Conservation (phyloP, 2,888 invertebrate species). For the Thalpophila matura region DNA sequence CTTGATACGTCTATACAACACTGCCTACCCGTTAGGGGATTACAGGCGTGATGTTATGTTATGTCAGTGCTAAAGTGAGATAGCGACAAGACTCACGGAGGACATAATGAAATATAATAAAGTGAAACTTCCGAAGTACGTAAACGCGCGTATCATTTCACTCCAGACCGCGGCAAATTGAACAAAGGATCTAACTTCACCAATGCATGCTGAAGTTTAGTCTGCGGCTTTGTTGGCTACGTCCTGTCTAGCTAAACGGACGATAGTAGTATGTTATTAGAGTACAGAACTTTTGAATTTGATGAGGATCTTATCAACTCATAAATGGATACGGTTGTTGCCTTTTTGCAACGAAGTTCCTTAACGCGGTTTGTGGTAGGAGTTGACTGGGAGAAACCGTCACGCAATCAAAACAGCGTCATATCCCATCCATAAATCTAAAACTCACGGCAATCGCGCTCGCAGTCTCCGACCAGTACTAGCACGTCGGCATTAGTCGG, state of each 20-base stretch:
- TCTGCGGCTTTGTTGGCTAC: constrained; percentile 28
- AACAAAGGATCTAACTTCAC: constrained; percentile 56
- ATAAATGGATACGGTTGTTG: no score
- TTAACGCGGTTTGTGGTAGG: no score
- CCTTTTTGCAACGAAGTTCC: no score
- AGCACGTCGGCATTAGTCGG: no score
- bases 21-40: no score
- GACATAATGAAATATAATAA: constrained; percentile 35
- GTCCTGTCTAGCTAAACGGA: constrained; percentile 32
- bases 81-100: constrained; percentile 1
- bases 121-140: constrained; percentile 35
- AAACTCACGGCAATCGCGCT: no score
- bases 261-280: constrained; percentile 27
- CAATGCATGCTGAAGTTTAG: constrained; percentile 43
- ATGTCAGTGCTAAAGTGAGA: constrained; percentile 1
- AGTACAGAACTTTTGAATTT: constrained; percentile 36
- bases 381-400: no score
- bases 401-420: no score
- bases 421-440: no score
- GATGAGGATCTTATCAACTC: constrained; percentile 37
- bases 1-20: no score
- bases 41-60: no score
- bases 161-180: constrained; percentile 31
- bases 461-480: no score
- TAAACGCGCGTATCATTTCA: constrained; percentile 53